Conservation (phyloP, 2,797 vertebrate genomes). For the Microctenopoma lineatum region DNA sequence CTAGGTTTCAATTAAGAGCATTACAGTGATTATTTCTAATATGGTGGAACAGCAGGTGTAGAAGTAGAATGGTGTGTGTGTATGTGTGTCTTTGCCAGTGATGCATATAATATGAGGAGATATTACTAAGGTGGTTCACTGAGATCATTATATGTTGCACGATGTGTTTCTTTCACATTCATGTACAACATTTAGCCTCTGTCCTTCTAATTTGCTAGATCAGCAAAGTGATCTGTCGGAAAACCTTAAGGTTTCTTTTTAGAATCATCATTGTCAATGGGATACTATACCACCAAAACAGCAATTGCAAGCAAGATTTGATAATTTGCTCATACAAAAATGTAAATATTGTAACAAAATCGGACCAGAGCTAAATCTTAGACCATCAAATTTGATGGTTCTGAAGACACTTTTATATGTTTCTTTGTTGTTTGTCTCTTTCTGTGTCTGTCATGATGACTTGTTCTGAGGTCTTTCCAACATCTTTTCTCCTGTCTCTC, state of each 20-base stretch:
- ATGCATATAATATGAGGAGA: conserved; percentile 59
- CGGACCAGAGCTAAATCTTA: no score
- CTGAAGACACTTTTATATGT: not conserved
- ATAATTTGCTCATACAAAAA: no score
- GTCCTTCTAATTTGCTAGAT: not conserved
- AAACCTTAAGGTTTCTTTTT: no score
- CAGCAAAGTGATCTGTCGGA: not conserved
- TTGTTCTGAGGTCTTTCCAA: conserved; percentile 6
- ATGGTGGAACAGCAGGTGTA: conserved; percentile 39
- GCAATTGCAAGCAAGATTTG: no score
- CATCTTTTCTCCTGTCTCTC: conserved; percentile 12
- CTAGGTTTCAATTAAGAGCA: conserved; percentile 50
- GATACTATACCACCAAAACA: no score
- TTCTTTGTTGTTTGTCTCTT: not conserved
- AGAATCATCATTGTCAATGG: no score
- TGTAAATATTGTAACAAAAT: no score
- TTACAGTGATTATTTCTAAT: conserved; percentile 58
- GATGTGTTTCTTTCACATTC: conserved; percentile 47
- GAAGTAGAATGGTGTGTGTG: conserved; percentile 7
- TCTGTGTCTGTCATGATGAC: not conserved
- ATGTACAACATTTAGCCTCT: conserved; percentile 29
- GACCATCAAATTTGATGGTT: not conserved
- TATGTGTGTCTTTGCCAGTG: not conserved
- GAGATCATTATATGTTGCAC: conserved; percentile 52
- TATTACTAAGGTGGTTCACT: conserved; percentile 55